Percentiles rank a stretch among this genome's conserved stretches.
Conservation (phyloP, 92 coral and sea anemone species). For the Porites cylindrica region DNA sequence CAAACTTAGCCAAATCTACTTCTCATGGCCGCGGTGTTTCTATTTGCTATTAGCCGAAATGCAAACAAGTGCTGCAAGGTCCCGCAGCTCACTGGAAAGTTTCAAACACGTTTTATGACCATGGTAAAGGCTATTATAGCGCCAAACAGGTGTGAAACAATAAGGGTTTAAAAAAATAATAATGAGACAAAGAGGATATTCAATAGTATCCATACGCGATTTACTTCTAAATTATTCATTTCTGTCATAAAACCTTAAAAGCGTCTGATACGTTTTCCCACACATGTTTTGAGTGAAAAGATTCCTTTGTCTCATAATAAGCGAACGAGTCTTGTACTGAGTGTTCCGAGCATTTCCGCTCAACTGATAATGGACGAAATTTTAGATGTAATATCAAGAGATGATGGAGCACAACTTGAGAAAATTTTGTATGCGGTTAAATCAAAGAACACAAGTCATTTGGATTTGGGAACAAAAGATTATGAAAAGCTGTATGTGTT, state of each 20-base stretch:
- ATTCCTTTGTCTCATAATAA: neutral
- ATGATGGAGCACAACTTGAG: neutral
- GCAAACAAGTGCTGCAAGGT: too few relatives aligned
- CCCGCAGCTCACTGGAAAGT: too few relatives aligned
- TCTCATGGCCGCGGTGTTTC: too few relatives aligned
- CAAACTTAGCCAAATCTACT: too few relatives aligned
- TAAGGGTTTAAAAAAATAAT: neutral
- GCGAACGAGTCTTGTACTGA: neutral
- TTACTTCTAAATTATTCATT: neutral
- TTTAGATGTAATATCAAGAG: neutral
- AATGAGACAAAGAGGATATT: neutral
- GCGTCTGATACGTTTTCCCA: neutral
- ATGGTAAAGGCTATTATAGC: too few relatives aligned
- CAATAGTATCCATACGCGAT: neutral
- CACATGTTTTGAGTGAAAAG: neutral
- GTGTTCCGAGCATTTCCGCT: neutral
- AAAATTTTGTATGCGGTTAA: neutral
- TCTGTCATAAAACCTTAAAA: neutral
- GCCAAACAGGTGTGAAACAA: neutral
- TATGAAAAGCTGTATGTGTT: conserved; percentile 9
- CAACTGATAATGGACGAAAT: neutral
- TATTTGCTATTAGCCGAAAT: too few relatives aligned
- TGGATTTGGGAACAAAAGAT: conserved; percentile 10
- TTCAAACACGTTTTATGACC: too few relatives aligned
- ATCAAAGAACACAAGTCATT: conserved; percentile 13